A percentile compares a stretch with the other conserved stretches of the same genome.
These are phyloP conservation scores for Noctuana brunneofusca DNA, from an alignment of 2,888 invertebrate genomes.

Conservation along the genomic window DNA sequence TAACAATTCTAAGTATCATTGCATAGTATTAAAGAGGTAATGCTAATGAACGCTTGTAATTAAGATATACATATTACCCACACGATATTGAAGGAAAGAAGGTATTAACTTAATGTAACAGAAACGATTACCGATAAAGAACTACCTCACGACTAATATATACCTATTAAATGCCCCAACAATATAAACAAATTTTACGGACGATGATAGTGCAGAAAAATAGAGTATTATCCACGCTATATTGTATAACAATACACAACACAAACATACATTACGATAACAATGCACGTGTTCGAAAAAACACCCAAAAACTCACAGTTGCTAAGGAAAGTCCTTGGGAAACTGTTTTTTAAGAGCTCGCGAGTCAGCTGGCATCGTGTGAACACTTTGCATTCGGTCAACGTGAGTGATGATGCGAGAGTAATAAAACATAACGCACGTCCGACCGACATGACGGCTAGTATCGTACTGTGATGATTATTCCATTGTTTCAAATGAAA, in stretches of 20 bases:
- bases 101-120: not conserved
- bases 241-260: constrained; percentile 22
- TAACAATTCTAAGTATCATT: too few relatives aligned
- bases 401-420: constrained; percentile 50
- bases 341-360: constrained; percentile 84
- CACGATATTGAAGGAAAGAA: not conserved
- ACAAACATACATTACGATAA: not conserved
- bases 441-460: constrained; percentile 56
- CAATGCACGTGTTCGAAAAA: constrained; percentile 23
- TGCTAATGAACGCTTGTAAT: not conserved
- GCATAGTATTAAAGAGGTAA: not conserved
- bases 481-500: constrained; percentile 39
- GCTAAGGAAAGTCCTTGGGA: constrained; percentile 86
- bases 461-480: constrained; percentile 54
- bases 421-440: constrained; percentile 52
- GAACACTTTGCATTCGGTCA: constrained; percentile 79
- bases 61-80: not conserved
- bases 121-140: not conserved
- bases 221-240: constrained; percentile 22
- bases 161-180: not conserved
- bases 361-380: constrained; percentile 87
- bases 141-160: not conserved
- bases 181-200: constrained; percentile 7
- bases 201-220: constrained; percentile 25
- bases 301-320: constrained; percentile 84